Evolutionary conservation across 1,140 invertebrate genomes (phyloP), one percentile per base, ranked within the genome.

Genomic region (Drosophila suzukii): DNA sequence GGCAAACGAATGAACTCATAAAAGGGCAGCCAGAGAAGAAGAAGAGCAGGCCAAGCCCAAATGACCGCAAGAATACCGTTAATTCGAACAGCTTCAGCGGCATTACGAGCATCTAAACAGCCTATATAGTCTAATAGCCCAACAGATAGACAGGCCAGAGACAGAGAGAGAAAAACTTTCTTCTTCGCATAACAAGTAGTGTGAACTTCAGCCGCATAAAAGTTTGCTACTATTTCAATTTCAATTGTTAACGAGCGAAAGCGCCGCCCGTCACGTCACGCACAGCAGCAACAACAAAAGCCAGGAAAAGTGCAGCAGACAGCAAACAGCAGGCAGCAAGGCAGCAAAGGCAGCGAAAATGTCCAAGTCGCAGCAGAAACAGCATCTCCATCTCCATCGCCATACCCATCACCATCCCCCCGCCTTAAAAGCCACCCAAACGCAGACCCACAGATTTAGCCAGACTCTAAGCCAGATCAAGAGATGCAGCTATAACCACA

Each of bases 221-320:
- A 63, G 56, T 61, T 82, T 84, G 77, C 75, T 86, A 78, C 83
- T 84, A 80, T 91, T 91, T 91, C 90, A 83, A 90, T 91, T 91
- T 91, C 90, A 90, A 90, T 91, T 91, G 83, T 89, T 91, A 90
- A 91, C 84, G 85, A 86, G 90, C 90, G 90, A 91, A 91, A 91
- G 90, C 90, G 90, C 83, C 75, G 90, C 77, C 78, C 81, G 86
- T 75, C 78, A 86, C 81, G 79, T 73, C 75, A 86, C 85, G 80
- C 77, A 78, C 59, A 72, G 50, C 20, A 20, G 63, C 55, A 66
- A 30, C 47, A 72, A 41, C 30, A 30, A 34, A 51, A 49, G 12
- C 32, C 66, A 73, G 73, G 74, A 83, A 83, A 51, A 83, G 81
- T 85, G 80, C 74, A 83, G 75, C 57, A 75, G 57, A 55, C 75